phyloP scores from a whole-genome alignment of 1,140 invertebrate genomes.

The Chlorops oryzae region DNA sequence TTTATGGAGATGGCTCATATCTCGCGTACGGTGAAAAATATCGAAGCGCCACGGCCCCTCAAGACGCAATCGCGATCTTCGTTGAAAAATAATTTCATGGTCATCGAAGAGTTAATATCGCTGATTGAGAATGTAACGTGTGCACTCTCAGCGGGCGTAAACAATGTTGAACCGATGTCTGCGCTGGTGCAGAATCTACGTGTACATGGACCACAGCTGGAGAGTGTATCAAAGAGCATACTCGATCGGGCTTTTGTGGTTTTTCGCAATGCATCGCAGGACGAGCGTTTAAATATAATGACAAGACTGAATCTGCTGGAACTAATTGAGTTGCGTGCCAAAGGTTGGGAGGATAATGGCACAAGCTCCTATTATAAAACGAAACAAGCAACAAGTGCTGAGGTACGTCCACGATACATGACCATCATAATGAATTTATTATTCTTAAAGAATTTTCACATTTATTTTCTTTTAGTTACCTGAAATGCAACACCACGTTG shows the following conservation, averaged over 20 bases:
- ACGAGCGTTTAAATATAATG: constrained; percentile 71
- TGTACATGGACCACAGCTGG: constrained; percentile 65
- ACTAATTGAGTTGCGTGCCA: constrained; percentile 80
- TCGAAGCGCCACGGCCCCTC: constrained; percentile 65
- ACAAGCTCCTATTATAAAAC: constrained; percentile 77
- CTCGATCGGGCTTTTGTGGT: constrained; percentile 65
- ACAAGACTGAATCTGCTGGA: constrained; percentile 78
- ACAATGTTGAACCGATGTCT: constrained; percentile 40
- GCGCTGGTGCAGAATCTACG: constrained; percentile 58
- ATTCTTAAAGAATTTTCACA: neutral
- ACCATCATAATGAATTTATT: neutral
- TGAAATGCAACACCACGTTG: constrained; percentile 31
- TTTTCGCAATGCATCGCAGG: constrained; percentile 79
- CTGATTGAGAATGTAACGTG: constrained; percentile 64
- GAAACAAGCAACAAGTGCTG: constrained; percentile 63
- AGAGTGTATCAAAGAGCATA: constrained; percentile 68
- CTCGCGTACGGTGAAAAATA: constrained; percentile 58
- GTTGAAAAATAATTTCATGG: constrained; percentile 41
- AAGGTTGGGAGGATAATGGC: constrained; percentile 76
- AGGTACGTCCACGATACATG: constrained; percentile 51
- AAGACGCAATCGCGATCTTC: constrained; percentile 54
- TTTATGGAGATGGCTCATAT: constrained; percentile 48
- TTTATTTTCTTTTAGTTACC: constrained; percentile 23
- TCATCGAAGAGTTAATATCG: constrained; percentile 62
- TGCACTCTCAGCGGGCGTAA: constrained; percentile 56